Conservation (phyloP, 2,113 vertebrate species). For the Raphicerus campestris region DNA sequence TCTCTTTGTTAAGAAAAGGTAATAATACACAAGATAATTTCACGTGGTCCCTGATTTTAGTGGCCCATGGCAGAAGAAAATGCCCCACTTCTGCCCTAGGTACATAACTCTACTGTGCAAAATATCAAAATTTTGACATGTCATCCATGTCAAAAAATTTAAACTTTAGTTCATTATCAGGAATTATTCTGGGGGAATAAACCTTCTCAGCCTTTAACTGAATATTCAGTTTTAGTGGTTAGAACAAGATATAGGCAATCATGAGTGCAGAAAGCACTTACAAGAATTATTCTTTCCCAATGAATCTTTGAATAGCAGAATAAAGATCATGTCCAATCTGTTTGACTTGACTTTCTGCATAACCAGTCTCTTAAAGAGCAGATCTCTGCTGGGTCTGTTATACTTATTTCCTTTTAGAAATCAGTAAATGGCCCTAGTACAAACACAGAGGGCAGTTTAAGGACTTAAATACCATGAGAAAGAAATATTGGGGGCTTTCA, state of each 20-base stretch:
- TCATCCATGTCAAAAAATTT: background rate
- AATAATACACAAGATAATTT: background rate
- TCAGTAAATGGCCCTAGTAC: background rate
- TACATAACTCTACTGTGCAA: background rate
- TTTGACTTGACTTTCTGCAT: background rate
- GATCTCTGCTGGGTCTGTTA: background rate
- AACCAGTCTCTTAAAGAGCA: background rate
- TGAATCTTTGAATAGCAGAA: background rate
- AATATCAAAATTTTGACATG: background rate
- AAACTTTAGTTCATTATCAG: background rate
- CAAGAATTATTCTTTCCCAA: background rate
- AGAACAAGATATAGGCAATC: background rate
- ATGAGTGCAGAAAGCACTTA: conserved; percentile 2
- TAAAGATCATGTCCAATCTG: background rate
- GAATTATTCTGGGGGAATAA: background rate
- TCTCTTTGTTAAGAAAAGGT: background rate
- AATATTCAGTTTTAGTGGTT: background rate
- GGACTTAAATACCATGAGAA: background rate
- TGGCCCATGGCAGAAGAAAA: background rate
- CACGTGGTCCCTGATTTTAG: background rate
- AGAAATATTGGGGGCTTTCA: background rate
- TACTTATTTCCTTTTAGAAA: background rate
- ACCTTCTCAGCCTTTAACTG: background rate
- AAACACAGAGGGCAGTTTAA: background rate
- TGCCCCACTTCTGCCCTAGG: background rate